phyloP scores from a whole-genome alignment of 2,113 vertebrate species.

The Podarcis cretensis region DNA sequence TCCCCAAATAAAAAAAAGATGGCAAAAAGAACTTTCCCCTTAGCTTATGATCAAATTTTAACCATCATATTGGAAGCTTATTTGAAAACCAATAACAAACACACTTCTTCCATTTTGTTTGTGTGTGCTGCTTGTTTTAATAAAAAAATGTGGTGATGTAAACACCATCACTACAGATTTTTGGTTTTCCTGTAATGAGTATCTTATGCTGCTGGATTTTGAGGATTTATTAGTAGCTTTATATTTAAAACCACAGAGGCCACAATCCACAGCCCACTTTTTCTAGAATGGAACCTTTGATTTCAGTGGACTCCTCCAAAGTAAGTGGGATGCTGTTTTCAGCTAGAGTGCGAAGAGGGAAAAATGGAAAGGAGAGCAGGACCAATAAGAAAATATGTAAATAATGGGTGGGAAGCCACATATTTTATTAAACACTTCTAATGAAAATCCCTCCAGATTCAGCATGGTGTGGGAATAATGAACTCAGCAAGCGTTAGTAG shows the following conservation, averaged over 20 bases:
- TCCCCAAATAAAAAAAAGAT: not conserved
- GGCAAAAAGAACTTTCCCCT: not conserved
- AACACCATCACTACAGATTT: slow-evolving; percentile 33
- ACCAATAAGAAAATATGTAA: slow-evolving; percentile 4
- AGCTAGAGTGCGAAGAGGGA: not conserved
- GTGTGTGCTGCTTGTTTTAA: slow-evolving; percentile 43
- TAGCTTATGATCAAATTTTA: slow-evolving; percentile 59
- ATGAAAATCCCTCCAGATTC: slow-evolving; percentile 36
- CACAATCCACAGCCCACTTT: slow-evolving; percentile 5
- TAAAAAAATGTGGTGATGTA: slow-evolving; percentile 32
- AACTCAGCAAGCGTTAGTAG: not conserved
- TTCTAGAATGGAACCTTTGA: not conserved
- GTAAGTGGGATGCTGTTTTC: not conserved
- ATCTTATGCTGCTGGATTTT: not conserved
- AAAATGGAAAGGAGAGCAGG: slow-evolving; percentile 24
- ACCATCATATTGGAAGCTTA: slow-evolving; percentile 70
- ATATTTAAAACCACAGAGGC: not conserved
- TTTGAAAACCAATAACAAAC: slow-evolving; percentile 62
- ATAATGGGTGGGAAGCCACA: slow-evolving; percentile 32
- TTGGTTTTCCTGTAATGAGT: not conserved
- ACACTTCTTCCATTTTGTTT: slow-evolving; percentile 33
- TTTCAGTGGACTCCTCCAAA: not conserved
- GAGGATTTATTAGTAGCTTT: not conserved
- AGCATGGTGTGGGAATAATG: not conserved
- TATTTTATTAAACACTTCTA: slow-evolving; percentile 34